Evolutionary conservation across 2,113 vertebrate species (phyloP).

Genomic region (Phoenicopterus ruber): DNA sequence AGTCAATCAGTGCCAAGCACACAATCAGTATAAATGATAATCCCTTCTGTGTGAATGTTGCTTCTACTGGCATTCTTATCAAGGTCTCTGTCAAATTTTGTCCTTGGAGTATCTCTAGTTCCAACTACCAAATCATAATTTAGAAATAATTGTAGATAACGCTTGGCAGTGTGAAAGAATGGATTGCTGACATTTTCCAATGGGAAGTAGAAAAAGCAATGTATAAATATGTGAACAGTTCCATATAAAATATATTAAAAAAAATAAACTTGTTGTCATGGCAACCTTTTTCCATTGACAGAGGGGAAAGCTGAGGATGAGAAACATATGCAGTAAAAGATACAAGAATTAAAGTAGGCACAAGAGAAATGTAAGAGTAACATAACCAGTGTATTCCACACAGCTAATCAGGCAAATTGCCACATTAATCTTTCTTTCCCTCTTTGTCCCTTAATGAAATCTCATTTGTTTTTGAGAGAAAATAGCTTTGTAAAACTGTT

Average conservation of each 20-base stretch:
- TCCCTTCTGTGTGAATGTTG: background rate
- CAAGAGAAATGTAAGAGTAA: slow-evolving; percentile 48
- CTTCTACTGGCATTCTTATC: background rate
- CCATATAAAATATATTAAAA: slow-evolving; percentile 33
- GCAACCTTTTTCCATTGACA: slow-evolving; percentile 39
- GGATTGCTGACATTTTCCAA: slow-evolving; percentile 39
- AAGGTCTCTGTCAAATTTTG: background rate
- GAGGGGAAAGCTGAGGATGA: slow-evolving; percentile 25
- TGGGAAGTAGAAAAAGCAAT: background rate
- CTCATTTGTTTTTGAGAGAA: slow-evolving; percentile 45
- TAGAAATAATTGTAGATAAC: slow-evolving; percentile 24
- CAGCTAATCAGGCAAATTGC: slow-evolving; percentile 56
- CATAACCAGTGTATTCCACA: background rate
- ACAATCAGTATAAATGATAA: background rate
- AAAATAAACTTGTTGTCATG: slow-evolving; percentile 25
- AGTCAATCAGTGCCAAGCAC: background rate
- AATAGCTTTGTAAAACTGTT: slow-evolving; percentile 4
- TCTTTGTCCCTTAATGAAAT: slow-evolving; percentile 35
- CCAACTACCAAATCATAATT: background rate
- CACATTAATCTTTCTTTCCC: slow-evolving; percentile 31
- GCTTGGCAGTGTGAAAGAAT: slow-evolving; percentile 29
- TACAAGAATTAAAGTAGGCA: slow-evolving; percentile 35
- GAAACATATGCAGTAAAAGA: slow-evolving; percentile 61
- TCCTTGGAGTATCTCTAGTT: background rate
- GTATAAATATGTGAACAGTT: slow-evolving; percentile 14